A percentile compares a stretch with the other conserved stretches of the same genome.
phyloP scores from a whole-genome alignment of 1,140 invertebrate genomes.

The Coelopa frigida region DNA sequence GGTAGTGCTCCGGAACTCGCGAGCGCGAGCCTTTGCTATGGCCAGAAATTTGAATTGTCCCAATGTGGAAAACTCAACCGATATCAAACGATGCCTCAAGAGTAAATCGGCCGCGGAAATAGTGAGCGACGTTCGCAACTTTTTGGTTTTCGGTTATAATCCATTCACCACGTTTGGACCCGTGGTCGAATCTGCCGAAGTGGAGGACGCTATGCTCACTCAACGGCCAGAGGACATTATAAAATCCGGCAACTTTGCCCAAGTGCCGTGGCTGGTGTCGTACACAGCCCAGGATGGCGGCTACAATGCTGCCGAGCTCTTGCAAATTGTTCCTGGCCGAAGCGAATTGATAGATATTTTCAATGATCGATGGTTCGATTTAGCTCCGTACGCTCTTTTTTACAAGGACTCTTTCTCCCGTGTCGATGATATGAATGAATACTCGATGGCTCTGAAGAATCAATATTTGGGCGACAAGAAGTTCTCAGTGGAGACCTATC shows the following conservation, averaged over 20 bases:
- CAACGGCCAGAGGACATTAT: conserved; percentile 48
- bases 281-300: conserved; percentile 49
- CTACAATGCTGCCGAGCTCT: conserved; percentile 45
- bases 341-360: conserved; percentile 13
- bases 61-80: conserved; percentile 24
- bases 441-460: conserved; percentile 16
- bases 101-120: conserved; percentile 40
- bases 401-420: conserved; percentile 19
- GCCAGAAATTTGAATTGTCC: conserved; percentile 52
- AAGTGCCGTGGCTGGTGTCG: conserved; percentile 50
- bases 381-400: conserved; percentile 18
- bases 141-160: conserved; percentile 47
- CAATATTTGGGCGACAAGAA: conserved; percentile 19
- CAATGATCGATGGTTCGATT: conserved; percentile 16
- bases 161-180: conserved; percentile 56
- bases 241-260: conserved; percentile 43
- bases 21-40: conserved; percentile 50
- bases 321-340: conserved; percentile 11
- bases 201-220: conserved; percentile 46
- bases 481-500: conserved; percentile 21
- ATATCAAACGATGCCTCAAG: conserved; percentile 53
- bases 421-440: conserved; percentile 14
- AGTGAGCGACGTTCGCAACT: conserved; percentile 20
- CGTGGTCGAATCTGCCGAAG: conserved; percentile 44
- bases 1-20: conserved; percentile 47